Conservation (phyloP, 2,113 vertebrate species). For the Tragelaphus buxtoni region DNA sequence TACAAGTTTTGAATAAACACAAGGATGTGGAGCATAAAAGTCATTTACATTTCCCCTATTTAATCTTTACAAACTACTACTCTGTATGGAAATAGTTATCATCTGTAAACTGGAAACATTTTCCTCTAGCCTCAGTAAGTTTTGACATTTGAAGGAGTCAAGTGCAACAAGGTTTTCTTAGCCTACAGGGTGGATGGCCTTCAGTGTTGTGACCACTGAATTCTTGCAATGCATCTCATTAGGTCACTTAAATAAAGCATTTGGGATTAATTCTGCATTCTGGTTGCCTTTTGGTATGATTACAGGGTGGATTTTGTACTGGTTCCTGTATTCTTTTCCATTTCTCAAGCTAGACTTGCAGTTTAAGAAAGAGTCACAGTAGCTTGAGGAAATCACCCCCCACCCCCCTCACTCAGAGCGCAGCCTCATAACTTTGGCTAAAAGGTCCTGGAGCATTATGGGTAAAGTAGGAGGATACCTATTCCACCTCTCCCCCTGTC, state of each 20-base stretch:
- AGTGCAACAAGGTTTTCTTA: background rate
- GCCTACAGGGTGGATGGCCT: background rate
- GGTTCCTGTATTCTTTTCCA: background rate
- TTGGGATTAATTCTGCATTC: background rate
- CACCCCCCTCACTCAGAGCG: fast-evolving
- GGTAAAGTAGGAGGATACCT: background rate
- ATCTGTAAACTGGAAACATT: background rate
- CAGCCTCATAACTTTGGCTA: background rate
- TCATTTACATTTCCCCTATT: background rate
- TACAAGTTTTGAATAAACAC: background rate
- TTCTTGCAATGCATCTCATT: background rate
- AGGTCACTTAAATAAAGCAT: background rate
- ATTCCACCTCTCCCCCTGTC: background rate
- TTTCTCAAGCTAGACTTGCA: background rate
- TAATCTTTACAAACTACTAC: too few species aligned
- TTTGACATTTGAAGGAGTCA: background rate
- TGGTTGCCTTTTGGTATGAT: background rate
- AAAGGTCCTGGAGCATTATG: background rate
- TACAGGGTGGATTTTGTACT: background rate
- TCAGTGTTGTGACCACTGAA: background rate
- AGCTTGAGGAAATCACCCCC: background rate
- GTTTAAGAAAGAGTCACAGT: background rate
- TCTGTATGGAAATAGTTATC: fast-evolving
- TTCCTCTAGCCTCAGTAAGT: background rate
- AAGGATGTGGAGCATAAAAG: background rate